Conservation (phyloP, 2,888 invertebrate species). For the Sphecodes monilicornis region DNA sequence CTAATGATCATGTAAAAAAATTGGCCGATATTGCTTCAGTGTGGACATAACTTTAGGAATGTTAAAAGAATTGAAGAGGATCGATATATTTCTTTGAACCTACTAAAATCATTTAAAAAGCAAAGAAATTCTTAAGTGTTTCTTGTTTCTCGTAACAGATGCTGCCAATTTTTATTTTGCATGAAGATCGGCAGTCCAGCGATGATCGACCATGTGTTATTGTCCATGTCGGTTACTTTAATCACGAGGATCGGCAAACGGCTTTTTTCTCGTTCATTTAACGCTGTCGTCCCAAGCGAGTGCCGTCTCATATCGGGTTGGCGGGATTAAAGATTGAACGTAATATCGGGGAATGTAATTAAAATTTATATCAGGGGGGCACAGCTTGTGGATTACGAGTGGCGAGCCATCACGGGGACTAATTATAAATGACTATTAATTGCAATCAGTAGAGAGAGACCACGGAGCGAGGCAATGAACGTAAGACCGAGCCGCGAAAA, state of each 20-base stretch:
- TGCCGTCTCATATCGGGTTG: conserved; percentile 53
- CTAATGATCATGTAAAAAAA: no score
- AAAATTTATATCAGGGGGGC: conserved; percentile 71
- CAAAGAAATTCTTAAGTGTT: no score
- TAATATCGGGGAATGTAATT: conserved; percentile 70
- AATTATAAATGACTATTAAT: conserved; percentile 76
- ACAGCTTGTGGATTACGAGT: conserved; percentile 60
- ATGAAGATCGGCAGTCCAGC: no score
- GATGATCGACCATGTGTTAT: no score
- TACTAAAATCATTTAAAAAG: no score
- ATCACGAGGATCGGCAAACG: neutral
- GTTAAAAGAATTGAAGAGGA: neutral
- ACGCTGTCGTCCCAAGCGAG: neutral
- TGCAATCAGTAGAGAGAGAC: conserved; percentile 66
- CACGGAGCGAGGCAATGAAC: conserved; percentile 47
- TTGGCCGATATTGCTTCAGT: no score
- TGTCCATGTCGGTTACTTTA: neutral
- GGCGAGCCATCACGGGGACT: conserved; percentile 65
- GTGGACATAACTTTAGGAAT: neutral
- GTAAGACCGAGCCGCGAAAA: conserved; percentile 47
- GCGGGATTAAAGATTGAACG: conserved; percentile 66
- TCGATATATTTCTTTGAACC: neutral
- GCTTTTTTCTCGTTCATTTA: conserved; percentile 26
- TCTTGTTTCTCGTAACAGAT: no score
- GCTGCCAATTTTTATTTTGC: no score